Conservation (phyloP, 1,140 invertebrate genomes). For the Caenorhabditis elegans region DNA sequence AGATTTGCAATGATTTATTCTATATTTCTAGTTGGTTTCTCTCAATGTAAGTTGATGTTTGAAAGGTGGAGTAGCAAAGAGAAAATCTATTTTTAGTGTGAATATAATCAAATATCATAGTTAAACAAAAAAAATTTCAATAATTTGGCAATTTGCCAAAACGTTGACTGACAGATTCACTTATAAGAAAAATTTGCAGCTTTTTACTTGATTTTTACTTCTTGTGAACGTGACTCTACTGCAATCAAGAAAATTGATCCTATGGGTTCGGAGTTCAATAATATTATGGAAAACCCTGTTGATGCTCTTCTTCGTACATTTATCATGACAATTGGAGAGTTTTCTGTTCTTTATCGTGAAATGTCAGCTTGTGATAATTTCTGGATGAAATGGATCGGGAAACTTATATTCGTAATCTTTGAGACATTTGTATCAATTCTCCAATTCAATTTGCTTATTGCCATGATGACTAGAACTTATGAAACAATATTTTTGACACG, state of each 20-base stretch:
- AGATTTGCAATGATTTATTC: slow-evolving; percentile 92
- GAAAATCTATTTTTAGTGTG: too few relatives aligned
- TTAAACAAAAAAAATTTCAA: too few relatives aligned
- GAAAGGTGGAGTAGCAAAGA: too few relatives aligned
- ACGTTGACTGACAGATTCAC: too few relatives aligned
- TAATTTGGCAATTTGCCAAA: too few relatives aligned
- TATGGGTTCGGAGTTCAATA: slow-evolving; percentile 51
- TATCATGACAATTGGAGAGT: slow-evolving; percentile 93
- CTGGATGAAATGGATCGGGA: slow-evolving; percentile 19
- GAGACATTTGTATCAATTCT: slow-evolving; percentile 92
- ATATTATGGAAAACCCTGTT: slow-evolving; percentile 72
- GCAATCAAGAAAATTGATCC: not conserved
- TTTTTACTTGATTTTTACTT: slow-evolving; percentile 85
- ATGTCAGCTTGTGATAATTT: slow-evolving; percentile 76
- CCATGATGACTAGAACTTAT: slow-evolving; percentile 99
- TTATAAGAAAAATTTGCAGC: too few relatives aligned
- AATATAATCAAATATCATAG: too few relatives aligned
- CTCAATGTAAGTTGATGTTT: slow-evolving; percentile 87
- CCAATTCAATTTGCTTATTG: slow-evolving; percentile 95
- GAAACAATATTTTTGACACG: slow-evolving; percentile 87
- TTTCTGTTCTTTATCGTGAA: slow-evolving; percentile 85
- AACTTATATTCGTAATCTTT: slow-evolving; percentile 83
- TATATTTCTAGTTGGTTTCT: slow-evolving; percentile 94
- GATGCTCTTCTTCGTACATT: slow-evolving; percentile 95
- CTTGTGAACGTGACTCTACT: slow-evolving; percentile 72